Evolutionary conservation across 2,113 vertebrate species (phyloP).

Genomic region (Colius striatus): DNA sequence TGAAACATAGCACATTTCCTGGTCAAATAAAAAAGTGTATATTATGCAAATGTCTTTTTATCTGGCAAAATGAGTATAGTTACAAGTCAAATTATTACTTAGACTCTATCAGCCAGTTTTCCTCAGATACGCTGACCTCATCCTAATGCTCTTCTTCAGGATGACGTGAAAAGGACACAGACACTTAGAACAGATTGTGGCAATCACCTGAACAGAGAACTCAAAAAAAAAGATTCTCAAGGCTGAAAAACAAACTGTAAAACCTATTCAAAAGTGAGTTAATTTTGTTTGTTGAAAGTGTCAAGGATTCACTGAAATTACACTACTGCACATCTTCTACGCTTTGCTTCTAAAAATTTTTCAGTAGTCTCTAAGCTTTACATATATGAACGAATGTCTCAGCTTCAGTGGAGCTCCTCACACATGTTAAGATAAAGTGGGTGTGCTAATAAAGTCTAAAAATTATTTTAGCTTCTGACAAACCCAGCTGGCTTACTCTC

Average conservation of each 20-base stretch:
- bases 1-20: neutral
- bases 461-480: neutral
- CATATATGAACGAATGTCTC: neutral
- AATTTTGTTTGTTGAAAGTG: neutral
- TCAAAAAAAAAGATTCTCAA: neutral
- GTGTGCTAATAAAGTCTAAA: neutral
- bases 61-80: neutral
- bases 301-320: neutral
- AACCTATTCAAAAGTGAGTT: neutral
- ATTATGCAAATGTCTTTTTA: neutral
- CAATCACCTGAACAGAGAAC: no score
- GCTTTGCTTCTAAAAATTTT: neutral
- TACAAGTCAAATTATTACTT: neutral
- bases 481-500: neutral
- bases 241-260: neutral
- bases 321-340: neutral
- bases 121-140: neutral
- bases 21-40: neutral
- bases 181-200: neutral
- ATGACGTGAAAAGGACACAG: neutral
- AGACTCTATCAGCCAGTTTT: constrained; percentile 7
- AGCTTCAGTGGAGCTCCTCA: neutral
- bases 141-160: neutral
- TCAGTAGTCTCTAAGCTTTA: neutral
- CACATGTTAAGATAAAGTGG: neutral